Base-by-base conservation (phyloP, 2,797 vertebrate genomes). In the Notamacropus eugenii region DNA sequence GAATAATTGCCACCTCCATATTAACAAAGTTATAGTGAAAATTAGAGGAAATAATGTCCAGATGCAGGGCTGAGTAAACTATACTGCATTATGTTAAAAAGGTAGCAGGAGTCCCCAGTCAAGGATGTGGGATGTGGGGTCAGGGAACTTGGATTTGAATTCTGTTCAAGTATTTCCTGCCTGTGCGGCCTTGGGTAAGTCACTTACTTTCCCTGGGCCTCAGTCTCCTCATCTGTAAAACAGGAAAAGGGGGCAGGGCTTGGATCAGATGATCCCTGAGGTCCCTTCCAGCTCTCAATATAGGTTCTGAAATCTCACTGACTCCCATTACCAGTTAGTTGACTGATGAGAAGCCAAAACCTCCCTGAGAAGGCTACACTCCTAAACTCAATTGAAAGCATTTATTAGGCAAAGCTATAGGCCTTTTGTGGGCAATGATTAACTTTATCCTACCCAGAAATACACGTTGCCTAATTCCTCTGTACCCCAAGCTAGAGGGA, bases 351-450 rank as follows among this genome's bases (percentile, higher is more conserved):
- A 93, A 92, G 93, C 90, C 87, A 94, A 91, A 96, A 95, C 46
- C 34, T 4, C 90, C 57, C 95, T 94, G 92, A 56, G 58, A 95
- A 93, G 95, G 58, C 52, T 94, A 67, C n/a, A 95, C 93, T 96
- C 62, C 6, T 57, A 27, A 90, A 93, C 92, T 92, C 29, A 95
- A 91, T 95, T 93, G 62, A 96, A 96, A 96, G 92, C 92, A 96
- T 94, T 74, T 52, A 92, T n/a, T 55, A 13, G 14, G 91, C 54
- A 93, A 92, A 94, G 67, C 74, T 87, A 93, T 34, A 93, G 92
- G 87, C 91, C 9, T 74, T 91, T 29, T 54, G 90, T 52, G 34
- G 54, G 58, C 54, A 87, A 50, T 50, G 28, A 58, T 34, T 52
- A 96, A 50, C 31, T 93, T 87, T 50, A 87, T 40, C 74, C 40